Evolutionary conservation across 2,888 invertebrate genomes (phyloP).

Genomic region (Eristalinus sepulchralis): DNA sequence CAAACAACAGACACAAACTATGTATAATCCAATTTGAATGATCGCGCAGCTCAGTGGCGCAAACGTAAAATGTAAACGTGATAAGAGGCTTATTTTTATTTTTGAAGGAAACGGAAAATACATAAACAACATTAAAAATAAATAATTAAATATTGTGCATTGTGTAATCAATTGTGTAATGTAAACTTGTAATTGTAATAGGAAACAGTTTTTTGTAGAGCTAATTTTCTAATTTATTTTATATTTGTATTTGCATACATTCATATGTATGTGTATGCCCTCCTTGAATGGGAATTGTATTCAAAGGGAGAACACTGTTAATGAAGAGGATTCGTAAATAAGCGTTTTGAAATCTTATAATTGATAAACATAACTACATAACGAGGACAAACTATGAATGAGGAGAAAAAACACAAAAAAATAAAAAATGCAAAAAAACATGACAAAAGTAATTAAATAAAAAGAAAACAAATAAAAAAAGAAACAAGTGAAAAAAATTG

Average conservation of each 20-base stretch:
- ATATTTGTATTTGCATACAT: slow-evolving; percentile 64
- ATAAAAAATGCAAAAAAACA: slow-evolving; percentile 19
- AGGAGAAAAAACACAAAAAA: slow-evolving; percentile 19
- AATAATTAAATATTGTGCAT: slow-evolving; percentile 52
- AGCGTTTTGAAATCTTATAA: slow-evolving; percentile 43
- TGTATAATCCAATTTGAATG: neutral
- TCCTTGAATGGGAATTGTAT: slow-evolving; percentile 58
- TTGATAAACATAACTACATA: slow-evolving; percentile 36
- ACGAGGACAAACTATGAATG: slow-evolving; percentile 31
- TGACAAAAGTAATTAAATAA: slow-evolving; percentile 27
- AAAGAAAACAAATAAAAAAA: slow-evolving; percentile 45
- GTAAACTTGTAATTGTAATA: slow-evolving; percentile 58
- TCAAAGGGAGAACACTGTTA: slow-evolving; percentile 9
- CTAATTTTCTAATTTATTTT: slow-evolving; percentile 45
- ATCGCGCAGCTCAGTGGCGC: neutral
- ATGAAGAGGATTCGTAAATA: neutral
- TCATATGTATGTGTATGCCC: slow-evolving; percentile 2
- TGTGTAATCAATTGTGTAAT: slow-evolving; percentile 62
- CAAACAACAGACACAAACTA: neutral
- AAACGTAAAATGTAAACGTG: slow-evolving; percentile 52
- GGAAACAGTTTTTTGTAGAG: slow-evolving; percentile 50
- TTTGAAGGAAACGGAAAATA: slow-evolving; percentile 27
- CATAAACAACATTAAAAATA: neutral
- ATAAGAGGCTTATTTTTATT: slow-evolving; percentile 54
- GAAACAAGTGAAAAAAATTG: slow-evolving; percentile 38